Evolutionary conservation across 2,888 invertebrate species (phyloP), one percentile per base, ranked within the genome.

Genomic region (Dolichomitus sp.): DNA sequence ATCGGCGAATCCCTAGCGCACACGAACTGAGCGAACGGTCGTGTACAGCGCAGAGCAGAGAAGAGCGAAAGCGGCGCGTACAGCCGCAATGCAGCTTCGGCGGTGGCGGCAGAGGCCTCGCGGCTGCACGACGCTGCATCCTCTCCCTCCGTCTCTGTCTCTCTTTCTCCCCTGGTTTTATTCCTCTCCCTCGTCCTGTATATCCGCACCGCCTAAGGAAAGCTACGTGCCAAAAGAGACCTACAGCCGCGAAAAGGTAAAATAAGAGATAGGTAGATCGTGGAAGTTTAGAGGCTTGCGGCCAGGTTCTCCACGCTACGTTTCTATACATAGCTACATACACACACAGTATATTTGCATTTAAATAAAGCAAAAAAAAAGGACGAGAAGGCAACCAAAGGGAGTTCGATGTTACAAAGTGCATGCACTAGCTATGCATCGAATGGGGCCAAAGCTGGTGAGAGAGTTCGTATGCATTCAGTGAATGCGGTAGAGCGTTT

Each of bases 51-150:
- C 30, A 73, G 73, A 48, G 45, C 42, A 48, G 42, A n/a, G 52
- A 12, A 37, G 54, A 54, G 79, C 75, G 80, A 79, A 76, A 75
- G 79, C 83, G 75, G 83, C 83, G 83, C 83, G 83, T 83, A 83
- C 83, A 79, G 83, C 83, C 83, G 83, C 83, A 83, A 83, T 83
- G 83, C 83, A 83, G 83, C 83, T 83, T 83, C 72, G 83, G 65
- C 82, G 54, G 65, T 76, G 48, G 75, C 79, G 70, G 82, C 70
- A 80, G 75, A 83, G 83, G 83, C 83, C 83, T 83, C 79, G 70
- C 75, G 40, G 63, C 75, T 66, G 65, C 40, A 66, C 75, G 66
- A 42, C 54, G 79, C 79, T 75, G 79, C 79, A 83, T 83, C 82
- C 79, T 79, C 75, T 54, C 42, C 23, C 27, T 45, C 19, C 11